Percentiles rank a stretch among this genome's conserved stretches.
Evolutionary conservation across 1,140 invertebrate genomes (phyloP).

Genomic region (Drosophila orena): DNA sequence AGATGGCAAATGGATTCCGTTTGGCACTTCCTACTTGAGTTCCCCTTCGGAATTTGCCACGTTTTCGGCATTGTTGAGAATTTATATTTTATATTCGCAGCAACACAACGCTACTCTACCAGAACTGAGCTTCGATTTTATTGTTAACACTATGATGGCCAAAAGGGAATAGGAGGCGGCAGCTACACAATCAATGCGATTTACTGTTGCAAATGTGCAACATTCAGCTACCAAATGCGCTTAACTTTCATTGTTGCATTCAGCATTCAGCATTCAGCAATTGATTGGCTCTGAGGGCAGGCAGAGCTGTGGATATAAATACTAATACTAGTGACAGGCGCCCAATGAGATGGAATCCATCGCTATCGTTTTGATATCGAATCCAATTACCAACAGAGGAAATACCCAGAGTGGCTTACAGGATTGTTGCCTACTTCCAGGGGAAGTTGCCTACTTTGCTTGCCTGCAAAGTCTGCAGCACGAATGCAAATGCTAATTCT

Average conservation of each 20-base stretch:
- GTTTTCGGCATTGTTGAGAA: conserved; percentile 19
- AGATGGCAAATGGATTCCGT: conserved; percentile 29
- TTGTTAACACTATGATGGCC: conserved; percentile 48
- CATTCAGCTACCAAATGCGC: conserved; percentile 33
- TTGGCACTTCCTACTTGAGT: conserved; percentile 1
- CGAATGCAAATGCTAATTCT: conserved; percentile 30
- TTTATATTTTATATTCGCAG: not conserved
- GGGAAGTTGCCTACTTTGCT: conserved; percentile 17
- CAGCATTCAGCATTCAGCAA: conserved; percentile 52
- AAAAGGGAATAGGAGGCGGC: not conserved
- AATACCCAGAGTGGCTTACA: conserved; percentile 8
- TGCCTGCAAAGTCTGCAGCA: conserved; percentile 11
- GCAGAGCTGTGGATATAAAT: not conserved
- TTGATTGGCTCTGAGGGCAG: conserved; percentile 36
- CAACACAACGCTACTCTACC: not conserved
- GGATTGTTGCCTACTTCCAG: conserved; percentile 32
- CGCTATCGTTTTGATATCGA: conserved; percentile 18
- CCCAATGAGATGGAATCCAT: conserved; percentile 18
- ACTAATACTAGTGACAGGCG: conserved; percentile 14
- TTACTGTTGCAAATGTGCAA: conserved; percentile 45
- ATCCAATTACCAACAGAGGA: conserved; percentile 18
- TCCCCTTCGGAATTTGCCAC: conserved; percentile 18
- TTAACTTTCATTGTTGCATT: conserved; percentile 63
- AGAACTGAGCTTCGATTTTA: conserved; percentile 43
- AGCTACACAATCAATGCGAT: conserved; percentile 39